phyloP scores from a whole-genome alignment of 2,113 vertebrate genomes.

The Madoqua kirkii region DNA sequence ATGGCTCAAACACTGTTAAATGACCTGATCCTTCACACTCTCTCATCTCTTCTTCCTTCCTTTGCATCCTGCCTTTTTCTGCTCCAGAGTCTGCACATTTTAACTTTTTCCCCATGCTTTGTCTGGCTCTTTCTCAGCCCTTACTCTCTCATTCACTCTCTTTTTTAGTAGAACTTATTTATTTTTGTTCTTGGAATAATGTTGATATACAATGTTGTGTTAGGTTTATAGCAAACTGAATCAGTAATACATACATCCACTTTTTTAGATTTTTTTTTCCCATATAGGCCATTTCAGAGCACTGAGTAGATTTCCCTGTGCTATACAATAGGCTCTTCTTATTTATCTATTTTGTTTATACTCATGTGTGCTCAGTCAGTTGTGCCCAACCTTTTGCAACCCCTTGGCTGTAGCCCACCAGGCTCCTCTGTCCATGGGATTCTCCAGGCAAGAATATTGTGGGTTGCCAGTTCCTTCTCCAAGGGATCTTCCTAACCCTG shows the following conservation, averaged over 20 bases:
- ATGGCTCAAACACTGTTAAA: not conserved
- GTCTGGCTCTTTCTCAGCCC: not conserved
- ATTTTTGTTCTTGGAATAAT: not conserved
- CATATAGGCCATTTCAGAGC: not conserved
- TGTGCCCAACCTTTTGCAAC: not conserved
- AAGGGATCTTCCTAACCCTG: not conserved
- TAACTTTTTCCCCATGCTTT: accelerated
- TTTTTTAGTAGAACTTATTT: not conserved
- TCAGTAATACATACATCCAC: not conserved
- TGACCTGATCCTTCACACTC: not conserved
- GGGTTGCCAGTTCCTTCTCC: not conserved
- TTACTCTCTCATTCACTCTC: not conserved
- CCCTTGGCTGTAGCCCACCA: not conserved
- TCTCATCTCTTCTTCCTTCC: not conserved
- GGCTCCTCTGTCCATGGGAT: not conserved
- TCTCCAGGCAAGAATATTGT: not conserved
- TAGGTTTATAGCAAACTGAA: not conserved
- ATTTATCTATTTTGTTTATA: not conserved
- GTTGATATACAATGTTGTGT: not conserved
- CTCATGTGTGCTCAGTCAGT: not conserved
- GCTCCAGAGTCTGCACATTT: not conserved
- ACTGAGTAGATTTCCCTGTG: not conserved
- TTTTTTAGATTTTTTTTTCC: not conserved
- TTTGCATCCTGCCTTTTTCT: not conserved
- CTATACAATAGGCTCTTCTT: not conserved